Base-by-base conservation (phyloP, 64 coral and sea anemone genomes). In the Montipora sp. region DNA sequence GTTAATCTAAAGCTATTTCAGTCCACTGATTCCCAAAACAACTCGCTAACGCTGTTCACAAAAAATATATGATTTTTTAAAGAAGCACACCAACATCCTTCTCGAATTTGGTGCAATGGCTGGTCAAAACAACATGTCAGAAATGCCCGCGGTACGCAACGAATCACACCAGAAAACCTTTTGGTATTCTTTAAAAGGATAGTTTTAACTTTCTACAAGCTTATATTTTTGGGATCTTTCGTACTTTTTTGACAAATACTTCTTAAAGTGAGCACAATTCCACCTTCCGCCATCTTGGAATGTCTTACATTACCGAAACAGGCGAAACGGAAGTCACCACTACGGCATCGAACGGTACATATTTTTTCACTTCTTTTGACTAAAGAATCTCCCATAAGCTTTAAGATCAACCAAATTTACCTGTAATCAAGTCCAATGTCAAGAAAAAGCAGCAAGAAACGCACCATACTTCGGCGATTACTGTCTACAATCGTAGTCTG, bases 291-390 rank as follows among this genome's bases (percentile, higher is more conserved):
- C 65, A 69, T 69, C 65, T 69, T 69, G 65, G 12, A 69, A 69
- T 69, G 65, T 69, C 0, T 69, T 69, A 69, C 65, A 69, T 69
- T 69, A 69, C 65, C 65, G 19, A 69, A 20, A 18, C 65, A 69
- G 51, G 51, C 51, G 51, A 53, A 53, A 53, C 51, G 51, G 51
- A 53, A 53, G 51, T 53, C 51, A 69, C 65, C 65, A 20, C 65
- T 69, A 69, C 65, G 65, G 65, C 65, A 69, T 69, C 65, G 65
- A 69, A 69, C 65, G 65, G 65, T 69, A 69, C 65, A 69, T 69
- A 69, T 69, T 69, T 69, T 69, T 69, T 69, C 65, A 69, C 65
- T 69, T 69, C 65, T 69, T 69, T 69, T 69, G 65, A 69, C 65
- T 69, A 69, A 69, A 69, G 65, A 69, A 69, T 69, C 65, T 69